Percentiles rank a stretch among this genome's conserved stretches.
These are phyloP conservation scores for Icerya purchasi DNA, from an alignment of 2,888 invertebrate species.

Conservation along the genomic window DNA sequence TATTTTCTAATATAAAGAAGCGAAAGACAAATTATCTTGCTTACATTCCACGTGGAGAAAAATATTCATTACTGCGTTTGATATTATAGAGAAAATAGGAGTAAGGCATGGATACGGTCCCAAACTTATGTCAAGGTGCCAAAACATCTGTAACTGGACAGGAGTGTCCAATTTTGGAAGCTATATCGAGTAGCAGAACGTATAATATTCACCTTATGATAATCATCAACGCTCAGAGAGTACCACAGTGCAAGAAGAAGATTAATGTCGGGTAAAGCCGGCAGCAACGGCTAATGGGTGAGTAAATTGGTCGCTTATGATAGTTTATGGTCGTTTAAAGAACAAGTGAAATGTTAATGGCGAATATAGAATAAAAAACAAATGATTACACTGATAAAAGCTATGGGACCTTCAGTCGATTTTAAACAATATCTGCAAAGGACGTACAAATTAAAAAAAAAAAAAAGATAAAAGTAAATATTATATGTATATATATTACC, in stretches of 20 bases:
- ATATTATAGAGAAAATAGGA: neutral
- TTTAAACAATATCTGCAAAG: no score
- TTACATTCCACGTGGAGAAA: neutral
- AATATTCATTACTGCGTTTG: neutral
- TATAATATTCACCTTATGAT: neutral
- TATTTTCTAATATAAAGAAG: neutral
- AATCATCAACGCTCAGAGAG: neutral
- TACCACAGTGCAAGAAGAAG: neutral
- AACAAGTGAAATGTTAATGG: no score
- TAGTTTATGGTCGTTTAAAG: no score
- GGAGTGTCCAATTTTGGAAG: neutral
- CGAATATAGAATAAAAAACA: no score
- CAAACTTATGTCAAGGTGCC: neutral
- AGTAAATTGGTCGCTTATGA: no score
- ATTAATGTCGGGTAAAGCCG: no score
- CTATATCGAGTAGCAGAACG: neutral
- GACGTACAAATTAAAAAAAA: no score
- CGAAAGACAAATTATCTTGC: neutral
- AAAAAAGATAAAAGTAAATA: no score
- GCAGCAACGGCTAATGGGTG: no score
- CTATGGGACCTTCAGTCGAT: no score
- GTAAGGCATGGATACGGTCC: neutral
- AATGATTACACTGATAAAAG: no score
- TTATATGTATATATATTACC: no score
- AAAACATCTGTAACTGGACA: neutral